Base-by-base conservation (phyloP, 2,797 vertebrate genomes). In the Clangula hyemalis region DNA sequence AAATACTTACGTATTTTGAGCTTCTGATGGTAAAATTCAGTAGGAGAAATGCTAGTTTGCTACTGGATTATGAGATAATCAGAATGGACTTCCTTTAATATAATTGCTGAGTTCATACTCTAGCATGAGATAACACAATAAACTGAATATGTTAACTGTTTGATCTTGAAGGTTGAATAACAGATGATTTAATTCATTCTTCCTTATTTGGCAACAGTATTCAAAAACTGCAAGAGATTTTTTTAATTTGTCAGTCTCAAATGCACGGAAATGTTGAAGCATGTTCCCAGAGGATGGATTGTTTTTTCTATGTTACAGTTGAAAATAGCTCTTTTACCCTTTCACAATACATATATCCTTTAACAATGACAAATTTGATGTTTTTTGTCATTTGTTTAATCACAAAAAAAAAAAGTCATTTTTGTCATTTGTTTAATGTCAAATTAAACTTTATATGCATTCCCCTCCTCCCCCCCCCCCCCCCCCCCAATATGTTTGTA, bases 391-490 rank as follows among this genome's bases (percentile, higher is more conserved):
- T 49, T 49, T 49, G 47, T 49, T 24, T 24, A 49, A 49, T 49
- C 11, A 49, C 47, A 49, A 45, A 24, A 49, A 49, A 43, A 45
- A 47, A 49, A 13, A 11, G 45, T 47, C 6, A 47, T 3, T 47
- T 47, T 47, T 47, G 45, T 47, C 45, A 47, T 47, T 47, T 47
- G 45, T 47, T 47, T 47, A 85, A 66, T 39, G 15, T 79, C 27
- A 84, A 61, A 73, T 70, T 57, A 76, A 87, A 87, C 38, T 2
- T 81, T 36, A 19, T 3, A n/a, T 7, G 6, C 15, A 72, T 20
- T 13, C 34, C 8, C 34, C 34, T 1, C 1, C 20, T 11, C 2
- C 1, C 20, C 13, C 2, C 1, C 1, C 16, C 11, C 2, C 1
- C 1, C 18, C 11, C 1, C 24, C 13, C 2, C 1, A 39, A 36